These are phyloP conservation scores for Neomorphus geoffroyi DNA, from an alignment of 2,797 vertebrate species.

Conservation along the genomic window DNA sequence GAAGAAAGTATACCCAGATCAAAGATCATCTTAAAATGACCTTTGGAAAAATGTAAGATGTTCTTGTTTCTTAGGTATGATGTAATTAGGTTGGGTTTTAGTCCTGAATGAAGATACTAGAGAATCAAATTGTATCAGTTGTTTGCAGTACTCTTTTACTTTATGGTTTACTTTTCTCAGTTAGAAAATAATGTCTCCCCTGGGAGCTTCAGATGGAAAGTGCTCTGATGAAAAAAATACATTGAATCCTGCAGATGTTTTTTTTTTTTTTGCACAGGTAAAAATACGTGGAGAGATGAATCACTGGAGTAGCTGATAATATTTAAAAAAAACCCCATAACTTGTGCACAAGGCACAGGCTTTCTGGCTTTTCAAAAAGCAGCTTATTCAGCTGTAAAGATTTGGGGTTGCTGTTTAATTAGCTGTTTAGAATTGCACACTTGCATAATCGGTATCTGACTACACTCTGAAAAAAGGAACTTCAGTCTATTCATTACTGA, in stretches of 20 bases:
- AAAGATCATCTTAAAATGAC: not conserved
- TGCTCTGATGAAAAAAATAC: not conserved
- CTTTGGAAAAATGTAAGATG: not conserved
- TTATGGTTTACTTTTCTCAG: not conserved
- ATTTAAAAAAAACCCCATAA: not conserved
- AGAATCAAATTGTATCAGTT: not conserved
- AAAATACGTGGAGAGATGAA: not conserved
- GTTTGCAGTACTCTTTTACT: not conserved
- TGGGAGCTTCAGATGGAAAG: not conserved
- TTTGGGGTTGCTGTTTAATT: constrained; percentile 43
- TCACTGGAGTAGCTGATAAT: not conserved
- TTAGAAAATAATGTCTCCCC: not conserved
- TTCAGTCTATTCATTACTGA: not conserved
- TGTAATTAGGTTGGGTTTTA: not conserved
- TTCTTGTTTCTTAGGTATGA: not conserved
- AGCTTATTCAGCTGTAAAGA: constrained; percentile 34
- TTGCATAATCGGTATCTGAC: constrained; percentile 56
- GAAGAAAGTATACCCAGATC: not conserved
- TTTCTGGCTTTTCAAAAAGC: not conserved
- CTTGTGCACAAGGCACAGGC: not conserved
- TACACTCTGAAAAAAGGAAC: constrained; percentile 30
- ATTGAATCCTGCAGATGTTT: not conserved
- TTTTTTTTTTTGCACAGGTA: not conserved
- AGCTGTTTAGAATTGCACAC: constrained; percentile 40
- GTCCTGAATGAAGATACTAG: not conserved